Evolutionary conservation across 2,113 vertebrate species (phyloP).

Genomic region (Thalassarche chlororhynchos): DNA sequence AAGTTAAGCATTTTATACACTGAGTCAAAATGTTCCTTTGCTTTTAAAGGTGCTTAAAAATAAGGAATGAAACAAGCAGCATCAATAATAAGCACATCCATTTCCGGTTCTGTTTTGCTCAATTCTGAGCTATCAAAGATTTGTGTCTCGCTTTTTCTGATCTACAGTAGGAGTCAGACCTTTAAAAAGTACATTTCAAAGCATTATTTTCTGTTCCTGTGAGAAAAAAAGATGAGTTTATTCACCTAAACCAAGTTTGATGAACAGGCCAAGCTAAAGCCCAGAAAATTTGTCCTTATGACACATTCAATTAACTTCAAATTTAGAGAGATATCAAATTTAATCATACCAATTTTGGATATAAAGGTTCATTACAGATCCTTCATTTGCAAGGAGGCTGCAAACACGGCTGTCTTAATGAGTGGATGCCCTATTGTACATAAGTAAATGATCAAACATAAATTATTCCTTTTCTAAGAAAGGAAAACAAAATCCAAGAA

Average conservation of each 20-base stretch:
- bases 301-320: not conserved
- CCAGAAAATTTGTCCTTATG: not conserved
- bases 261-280: not conserved
- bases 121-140: not conserved
- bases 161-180: not conserved
- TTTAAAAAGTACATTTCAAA: not conserved
- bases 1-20: not conserved
- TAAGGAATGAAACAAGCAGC: not conserved
- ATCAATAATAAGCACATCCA: not conserved
- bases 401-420: not conserved
- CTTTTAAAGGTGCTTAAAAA: not conserved
- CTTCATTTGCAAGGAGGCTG: not conserved
- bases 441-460: not conserved
- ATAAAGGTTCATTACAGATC: not conserved
- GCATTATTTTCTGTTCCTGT: not conserved
- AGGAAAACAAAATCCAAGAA: not conserved
- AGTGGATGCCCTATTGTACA: not conserved
- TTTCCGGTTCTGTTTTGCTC: not conserved
- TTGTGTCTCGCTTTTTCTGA: not conserved
- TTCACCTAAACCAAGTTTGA: not conserved
- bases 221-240: not conserved
- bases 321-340: not conserved
- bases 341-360: not conserved
- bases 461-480: not conserved
- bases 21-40: not conserved